A percentile compares a stretch with the other conserved stretches of the same genome.
These are phyloP conservation scores for Exephanes ischioxanthus DNA, from an alignment of 2,888 invertebrate genomes.

Conservation along the genomic window DNA sequence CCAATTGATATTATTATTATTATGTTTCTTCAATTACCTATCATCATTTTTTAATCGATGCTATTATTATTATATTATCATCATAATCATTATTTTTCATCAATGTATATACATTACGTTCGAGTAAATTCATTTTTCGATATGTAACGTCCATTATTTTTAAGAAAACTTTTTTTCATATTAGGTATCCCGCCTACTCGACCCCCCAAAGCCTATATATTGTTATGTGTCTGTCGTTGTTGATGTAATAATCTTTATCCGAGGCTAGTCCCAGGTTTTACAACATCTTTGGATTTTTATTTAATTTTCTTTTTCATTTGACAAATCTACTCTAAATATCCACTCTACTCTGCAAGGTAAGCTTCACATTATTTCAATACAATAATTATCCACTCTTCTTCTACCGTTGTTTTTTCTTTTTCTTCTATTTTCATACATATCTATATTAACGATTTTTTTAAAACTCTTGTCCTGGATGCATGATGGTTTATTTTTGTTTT, in stretches of 20 bases:
- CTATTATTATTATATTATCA: not conserved
- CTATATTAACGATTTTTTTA: constrained; percentile 29
- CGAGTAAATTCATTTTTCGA: constrained; percentile 7
- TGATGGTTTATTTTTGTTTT: not conserved
- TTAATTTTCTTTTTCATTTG: constrained; percentile 14
- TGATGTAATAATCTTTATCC: constrained; percentile 70
- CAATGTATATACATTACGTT: constrained; percentile 6
- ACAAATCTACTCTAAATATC: constrained; percentile 43
- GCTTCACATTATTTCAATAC: constrained; percentile 68
- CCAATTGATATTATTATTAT: not conserved
- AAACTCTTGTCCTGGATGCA: constrained; percentile 35
- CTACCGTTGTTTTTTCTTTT: constrained; percentile 33
- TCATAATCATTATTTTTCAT: not conserved
- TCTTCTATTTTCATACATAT: constrained; percentile 43
- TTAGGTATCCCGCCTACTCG: constrained; percentile 17
- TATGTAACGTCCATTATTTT: constrained; percentile 21
- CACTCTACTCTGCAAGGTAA: constrained; percentile 78
- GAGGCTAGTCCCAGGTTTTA: constrained; percentile 78
- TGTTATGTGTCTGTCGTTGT: constrained; percentile 80
- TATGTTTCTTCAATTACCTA: not conserved
- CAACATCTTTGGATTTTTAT: constrained; percentile 24
- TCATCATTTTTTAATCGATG: not conserved
- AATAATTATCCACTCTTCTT: constrained; percentile 13
- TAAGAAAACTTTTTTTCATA: constrained; percentile 9
- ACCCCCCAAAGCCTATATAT: constrained; percentile 59